Conservation (phyloP, 2,797 vertebrate genomes). For the Kryptolebias ocellatus region DNA sequence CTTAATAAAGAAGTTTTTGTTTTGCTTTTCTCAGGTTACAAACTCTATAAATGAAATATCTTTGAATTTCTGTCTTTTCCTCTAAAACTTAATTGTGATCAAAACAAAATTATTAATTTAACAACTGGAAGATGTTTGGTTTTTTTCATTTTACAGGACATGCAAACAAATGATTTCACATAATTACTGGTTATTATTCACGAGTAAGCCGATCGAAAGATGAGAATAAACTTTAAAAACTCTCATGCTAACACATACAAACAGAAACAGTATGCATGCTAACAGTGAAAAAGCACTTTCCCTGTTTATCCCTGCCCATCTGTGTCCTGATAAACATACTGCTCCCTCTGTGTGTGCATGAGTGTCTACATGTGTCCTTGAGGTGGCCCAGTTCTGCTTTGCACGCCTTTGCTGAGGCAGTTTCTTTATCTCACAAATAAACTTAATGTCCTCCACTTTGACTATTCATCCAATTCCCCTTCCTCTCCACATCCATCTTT, state of each 20-base stretch:
- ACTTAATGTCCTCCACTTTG: slow-evolving; percentile 58
- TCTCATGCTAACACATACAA: slow-evolving; percentile 10
- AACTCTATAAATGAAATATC: background rate
- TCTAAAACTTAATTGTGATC: background rate
- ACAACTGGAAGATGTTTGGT: too few species aligned
- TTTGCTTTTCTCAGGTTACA: background rate
- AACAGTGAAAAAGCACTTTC: slow-evolving; percentile 25
- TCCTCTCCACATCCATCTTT: background rate
- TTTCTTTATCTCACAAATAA: slow-evolving; percentile 51
- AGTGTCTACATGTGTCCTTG: slow-evolving; percentile 58
- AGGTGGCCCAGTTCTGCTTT: slow-evolving; percentile 64
- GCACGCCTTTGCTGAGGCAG: slow-evolving; percentile 37
- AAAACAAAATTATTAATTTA: too few species aligned
- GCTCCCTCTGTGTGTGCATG: slow-evolving; percentile 18
- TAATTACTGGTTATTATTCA: background rate
- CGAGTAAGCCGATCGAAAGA: background rate
- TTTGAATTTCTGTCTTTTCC: background rate
- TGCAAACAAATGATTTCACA: background rate
- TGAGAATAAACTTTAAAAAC: slow-evolving; percentile 31
- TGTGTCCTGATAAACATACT: slow-evolving; percentile 34
- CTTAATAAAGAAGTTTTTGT: background rate
- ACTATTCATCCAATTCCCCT: slow-evolving; percentile 30
- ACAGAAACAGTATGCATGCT: background rate
- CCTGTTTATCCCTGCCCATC: slow-evolving; percentile 30
- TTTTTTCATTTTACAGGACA: background rate